Percentiles rank a stretch among this genome's conserved stretches.
These are phyloP conservation scores for Paedocypris micromegethes DNA, from an alignment of 2,797 vertebrate species.

Conservation along the genomic window DNA sequence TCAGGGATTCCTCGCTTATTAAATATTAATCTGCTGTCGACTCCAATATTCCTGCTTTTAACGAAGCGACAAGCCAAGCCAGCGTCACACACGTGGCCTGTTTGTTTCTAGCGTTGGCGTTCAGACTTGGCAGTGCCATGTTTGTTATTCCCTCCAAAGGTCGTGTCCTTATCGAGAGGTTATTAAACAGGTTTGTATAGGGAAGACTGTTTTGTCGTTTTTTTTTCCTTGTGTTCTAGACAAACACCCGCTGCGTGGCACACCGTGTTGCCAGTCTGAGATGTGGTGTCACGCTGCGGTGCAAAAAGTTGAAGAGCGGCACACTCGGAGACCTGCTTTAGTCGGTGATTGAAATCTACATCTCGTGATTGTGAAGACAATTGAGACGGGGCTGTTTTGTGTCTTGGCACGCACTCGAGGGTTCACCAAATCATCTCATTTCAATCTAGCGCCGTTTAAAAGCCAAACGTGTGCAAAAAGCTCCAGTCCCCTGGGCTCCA, in stretches of 20 bases:
- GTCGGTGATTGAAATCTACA: slow-evolving; percentile 22
- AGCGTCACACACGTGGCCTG: slow-evolving; percentile 2
- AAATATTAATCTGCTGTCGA: slow-evolving; percentile 47
- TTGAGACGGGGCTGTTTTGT: neutral
- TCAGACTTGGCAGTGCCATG: neutral
- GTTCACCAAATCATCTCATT: neutral
- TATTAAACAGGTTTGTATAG: slow-evolving; percentile 11
- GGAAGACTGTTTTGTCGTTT: neutral
- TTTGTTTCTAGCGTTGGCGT: neutral
- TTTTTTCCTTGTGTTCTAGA: slow-evolving; percentile 8
- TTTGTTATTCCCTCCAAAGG: neutral
- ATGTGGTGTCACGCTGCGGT: slow-evolving; percentile 8
- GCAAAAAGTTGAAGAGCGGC: neutral
- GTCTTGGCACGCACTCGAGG: neutral
- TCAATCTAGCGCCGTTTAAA: slow-evolving; percentile 5
- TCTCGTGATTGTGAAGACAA: neutral
- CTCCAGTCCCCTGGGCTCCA: slow-evolving; percentile 2
- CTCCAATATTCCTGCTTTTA: slow-evolving; percentile 37
- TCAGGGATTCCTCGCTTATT: slow-evolving; percentile 42
- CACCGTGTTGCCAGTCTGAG: slow-evolving; percentile 4
- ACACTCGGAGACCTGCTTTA: slow-evolving; percentile 3
- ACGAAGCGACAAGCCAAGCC: slow-evolving; percentile 15
- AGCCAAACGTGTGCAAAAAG: slow-evolving; percentile 2
- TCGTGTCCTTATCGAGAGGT: slow-evolving; percentile 8
- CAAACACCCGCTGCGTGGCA: slow-evolving; percentile 12